Percentiles rank a stretch among this genome's conserved stretches.
Conservation (phyloP, 1,140 invertebrate species). For the Bombus pyrosoma region DNA sequence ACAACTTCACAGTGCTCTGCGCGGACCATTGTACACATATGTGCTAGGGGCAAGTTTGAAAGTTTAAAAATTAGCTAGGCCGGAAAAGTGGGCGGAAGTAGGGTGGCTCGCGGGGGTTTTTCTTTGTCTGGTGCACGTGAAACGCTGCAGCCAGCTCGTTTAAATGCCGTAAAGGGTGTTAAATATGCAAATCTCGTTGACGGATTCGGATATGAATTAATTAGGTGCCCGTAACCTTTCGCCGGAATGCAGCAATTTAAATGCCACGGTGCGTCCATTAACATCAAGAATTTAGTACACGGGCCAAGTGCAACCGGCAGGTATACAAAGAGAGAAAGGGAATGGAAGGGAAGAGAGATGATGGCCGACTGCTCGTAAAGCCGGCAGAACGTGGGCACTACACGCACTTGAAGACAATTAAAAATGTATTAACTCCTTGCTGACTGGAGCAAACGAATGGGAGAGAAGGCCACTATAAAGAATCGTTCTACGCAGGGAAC, state of each 20-base stretch:
- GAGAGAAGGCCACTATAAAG: background rate
- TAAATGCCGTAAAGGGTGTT: background rate
- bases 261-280: constrained; percentile 17
- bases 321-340: background rate
- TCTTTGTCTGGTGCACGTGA: too few species aligned
- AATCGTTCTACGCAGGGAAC: background rate
- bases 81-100: background rate
- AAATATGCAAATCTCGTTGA: constrained; percentile 36
- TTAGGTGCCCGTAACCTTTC: constrained; percentile 26
- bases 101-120: too few species aligned
- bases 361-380: background rate
- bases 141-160: background rate
- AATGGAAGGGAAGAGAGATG: background rate
- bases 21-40: too few species aligned
- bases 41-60: background rate
- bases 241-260: constrained; percentile 25
- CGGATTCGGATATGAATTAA: constrained; percentile 38
- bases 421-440: constrained; percentile 34
- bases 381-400: background rate
- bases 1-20: too few species aligned
- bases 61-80: background rate
- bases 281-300: constrained; percentile 25
- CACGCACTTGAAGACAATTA: constrained; percentile 31
- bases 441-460: background rate
- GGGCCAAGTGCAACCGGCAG: background rate